Percentiles rank a stretch among this genome's conserved stretches.
phyloP scores from a whole-genome alignment of 2,113 vertebrate species.

The Spea multiplicata region DNA sequence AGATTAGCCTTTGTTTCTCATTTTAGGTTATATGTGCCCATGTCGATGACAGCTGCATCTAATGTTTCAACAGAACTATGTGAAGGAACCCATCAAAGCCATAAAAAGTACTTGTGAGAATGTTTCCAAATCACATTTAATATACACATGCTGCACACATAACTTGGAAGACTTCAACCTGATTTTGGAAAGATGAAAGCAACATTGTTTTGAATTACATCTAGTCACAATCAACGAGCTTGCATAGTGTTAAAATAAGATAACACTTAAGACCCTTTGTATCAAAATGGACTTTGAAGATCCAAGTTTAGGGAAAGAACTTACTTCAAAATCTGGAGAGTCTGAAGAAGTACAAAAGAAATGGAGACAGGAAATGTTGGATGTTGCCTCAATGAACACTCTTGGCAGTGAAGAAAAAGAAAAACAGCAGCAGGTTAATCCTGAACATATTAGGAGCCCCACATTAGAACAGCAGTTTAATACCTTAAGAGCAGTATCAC shows the following conservation, averaged over 20 bases:
- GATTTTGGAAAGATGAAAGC: conserved; percentile 66
- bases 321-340: conserved; percentile 86
- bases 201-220: conserved; percentile 68
- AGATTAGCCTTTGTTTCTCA: too few species aligned
- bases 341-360: conserved; percentile 79
- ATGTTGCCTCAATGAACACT: conserved; percentile 81
- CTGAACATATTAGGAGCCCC: conserved; percentile 69
- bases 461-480: conserved; percentile 79
- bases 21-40: conserved; percentile 50
- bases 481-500: conserved; percentile 77
- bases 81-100: conserved; percentile 58
- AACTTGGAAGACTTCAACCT: conserved; percentile 54
- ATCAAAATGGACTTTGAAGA: conserved; percentile 89
- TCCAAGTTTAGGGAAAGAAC: conserved; percentile 81
- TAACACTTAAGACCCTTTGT: conserved; percentile 73
- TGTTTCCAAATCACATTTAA: conserved; percentile 30
- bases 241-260: conserved; percentile 66
- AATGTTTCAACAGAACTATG: conserved; percentile 58
- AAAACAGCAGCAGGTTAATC: conserved; percentile 74
- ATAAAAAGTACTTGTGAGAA: conserved; percentile 56
- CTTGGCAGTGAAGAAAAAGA: conserved; percentile 80
- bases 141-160: conserved; percentile 54
- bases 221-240: conserved; percentile 75
- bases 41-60: conserved; percentile 56
- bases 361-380: conserved; percentile 87